Conservation (phyloP, 1,140 invertebrate genomes). For the Drosophila ambigua region DNA sequence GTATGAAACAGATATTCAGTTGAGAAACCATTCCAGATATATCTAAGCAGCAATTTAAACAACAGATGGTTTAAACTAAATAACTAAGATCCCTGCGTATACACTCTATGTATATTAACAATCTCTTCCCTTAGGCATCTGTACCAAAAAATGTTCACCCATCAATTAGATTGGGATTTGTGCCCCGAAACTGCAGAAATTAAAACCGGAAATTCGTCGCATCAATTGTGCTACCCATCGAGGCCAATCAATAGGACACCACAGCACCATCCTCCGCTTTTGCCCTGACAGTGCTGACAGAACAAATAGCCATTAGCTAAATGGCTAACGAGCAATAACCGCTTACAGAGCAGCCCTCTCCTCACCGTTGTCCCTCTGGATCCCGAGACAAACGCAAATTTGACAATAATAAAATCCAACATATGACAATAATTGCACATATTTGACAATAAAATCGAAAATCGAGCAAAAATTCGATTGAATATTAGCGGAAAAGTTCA, state of each 20-base stretch:
- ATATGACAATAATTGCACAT: constrained; percentile 81
- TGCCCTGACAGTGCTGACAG: constrained; percentile 4
- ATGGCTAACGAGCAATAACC: constrained; percentile 67
- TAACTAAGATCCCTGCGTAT: too few species aligned
- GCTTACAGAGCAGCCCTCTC: constrained; percentile 20
- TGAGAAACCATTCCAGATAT: too few species aligned
- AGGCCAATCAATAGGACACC: constrained; percentile 47
- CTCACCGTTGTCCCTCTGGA: background rate
- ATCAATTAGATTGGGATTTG: constrained; percentile 38
- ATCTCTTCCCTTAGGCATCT: background rate
- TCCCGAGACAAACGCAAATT: constrained; percentile 68
- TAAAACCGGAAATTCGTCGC: constrained; percentile 49
- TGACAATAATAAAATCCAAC: constrained; percentile 78
- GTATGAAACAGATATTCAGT: too few species aligned
- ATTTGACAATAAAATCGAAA: constrained; percentile 78
- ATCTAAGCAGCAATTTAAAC: too few species aligned
- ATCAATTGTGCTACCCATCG: constrained; percentile 66
- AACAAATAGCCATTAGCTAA: constrained; percentile 62
- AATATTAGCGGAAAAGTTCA: constrained; percentile 51
- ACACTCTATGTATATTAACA: background rate
- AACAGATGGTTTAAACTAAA: too few species aligned
- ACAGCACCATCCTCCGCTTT: constrained; percentile 19
- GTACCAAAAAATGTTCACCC: background rate
- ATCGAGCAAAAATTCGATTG: constrained; percentile 52
- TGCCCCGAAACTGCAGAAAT: constrained; percentile 39